Percentiles rank a stretch among this genome's conserved stretches.
phyloP scores from a whole-genome alignment of 2,888 invertebrate species.

The Pyrochroa serraticornis region DNA sequence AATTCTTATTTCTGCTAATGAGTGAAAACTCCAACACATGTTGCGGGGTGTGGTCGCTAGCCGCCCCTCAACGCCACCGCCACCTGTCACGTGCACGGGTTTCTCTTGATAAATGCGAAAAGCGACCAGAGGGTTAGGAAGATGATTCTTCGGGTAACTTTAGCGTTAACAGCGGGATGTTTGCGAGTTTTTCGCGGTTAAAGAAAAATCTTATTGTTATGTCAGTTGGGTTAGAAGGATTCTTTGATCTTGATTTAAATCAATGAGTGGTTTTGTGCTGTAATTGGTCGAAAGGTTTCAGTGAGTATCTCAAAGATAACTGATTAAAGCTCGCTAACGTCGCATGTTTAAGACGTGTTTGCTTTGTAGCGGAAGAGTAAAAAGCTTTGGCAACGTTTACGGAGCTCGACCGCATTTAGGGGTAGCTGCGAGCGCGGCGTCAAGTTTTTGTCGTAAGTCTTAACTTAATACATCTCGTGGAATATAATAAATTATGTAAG shows the following conservation, averaged over 20 bases:
- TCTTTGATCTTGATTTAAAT: slow-evolving; percentile 23
- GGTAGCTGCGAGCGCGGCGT: neutral
- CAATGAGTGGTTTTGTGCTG: slow-evolving; percentile 23
- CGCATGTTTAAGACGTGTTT: slow-evolving; percentile 21
- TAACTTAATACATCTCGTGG: slow-evolving; percentile 30
- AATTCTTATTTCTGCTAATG: slow-evolving; percentile 31
- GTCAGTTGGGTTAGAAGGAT: too few relatives aligned
- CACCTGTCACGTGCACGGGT: slow-evolving; percentile 26
- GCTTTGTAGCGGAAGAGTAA: slow-evolving; percentile 7
- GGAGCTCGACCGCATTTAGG: neutral
- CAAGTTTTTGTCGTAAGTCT: slow-evolving; percentile 24
- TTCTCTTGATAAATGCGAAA: slow-evolving; percentile 25
- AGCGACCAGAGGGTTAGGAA: neutral
- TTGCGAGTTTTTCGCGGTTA: too few relatives aligned
- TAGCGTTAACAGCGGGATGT: too few relatives aligned
- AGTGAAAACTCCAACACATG: slow-evolving; percentile 30
- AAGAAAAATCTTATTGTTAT: neutral
- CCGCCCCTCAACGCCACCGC: slow-evolving; percentile 18
- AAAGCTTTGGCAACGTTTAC: neutral
- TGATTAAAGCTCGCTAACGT: slow-evolving; percentile 21
- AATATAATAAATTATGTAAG: slow-evolving; percentile 39
- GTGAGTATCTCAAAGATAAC: slow-evolving; percentile 16
- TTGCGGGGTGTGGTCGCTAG: slow-evolving; percentile 25
- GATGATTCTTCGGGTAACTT: neutral
- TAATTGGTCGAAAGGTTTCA: slow-evolving; percentile 20